phyloP scores from a whole-genome alignment of 2,113 vertebrate species.

The Barnardius zonarius region DNA sequence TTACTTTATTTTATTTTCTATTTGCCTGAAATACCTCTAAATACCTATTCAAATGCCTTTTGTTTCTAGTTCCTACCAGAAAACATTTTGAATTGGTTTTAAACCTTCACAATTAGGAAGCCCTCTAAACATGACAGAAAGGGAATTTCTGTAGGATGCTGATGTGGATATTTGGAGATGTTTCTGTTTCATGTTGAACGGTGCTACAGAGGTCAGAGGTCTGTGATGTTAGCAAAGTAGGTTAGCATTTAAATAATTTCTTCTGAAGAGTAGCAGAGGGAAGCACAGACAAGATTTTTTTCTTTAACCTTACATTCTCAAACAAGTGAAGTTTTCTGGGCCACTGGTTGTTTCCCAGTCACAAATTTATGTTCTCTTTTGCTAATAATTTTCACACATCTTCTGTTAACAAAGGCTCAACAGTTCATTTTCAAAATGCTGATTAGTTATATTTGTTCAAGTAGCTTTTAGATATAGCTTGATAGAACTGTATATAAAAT shows the following conservation, averaged over 20 bases:
- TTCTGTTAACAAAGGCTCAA: neutral
- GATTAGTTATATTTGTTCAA: neutral
- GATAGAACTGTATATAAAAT: neutral
- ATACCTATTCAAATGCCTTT: neutral
- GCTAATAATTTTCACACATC: neutral
- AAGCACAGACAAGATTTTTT: neutral
- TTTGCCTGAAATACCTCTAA: neutral
- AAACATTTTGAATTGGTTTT: neutral
- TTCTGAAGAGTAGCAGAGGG: neutral
- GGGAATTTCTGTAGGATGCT: neutral
- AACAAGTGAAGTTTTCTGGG: neutral
- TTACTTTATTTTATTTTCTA: neutral
- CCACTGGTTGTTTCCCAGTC: neutral
- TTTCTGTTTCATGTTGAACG: neutral
- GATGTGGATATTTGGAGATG: neutral
- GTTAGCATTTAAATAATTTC: neutral
- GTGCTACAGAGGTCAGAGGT: neutral
- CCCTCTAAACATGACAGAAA: neutral
- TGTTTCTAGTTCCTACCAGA: neutral
- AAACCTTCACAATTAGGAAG: neutral
- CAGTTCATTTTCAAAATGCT: neutral
- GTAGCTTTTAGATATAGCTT: neutral
- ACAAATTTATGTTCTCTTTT: neutral
- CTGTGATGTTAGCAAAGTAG: neutral
- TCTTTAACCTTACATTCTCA: neutral